Evolutionary conservation across 2,113 vertebrate genomes (phyloP), one percentile per base, ranked within the genome.

Genomic region (Phodopus roborovskii): DNA sequence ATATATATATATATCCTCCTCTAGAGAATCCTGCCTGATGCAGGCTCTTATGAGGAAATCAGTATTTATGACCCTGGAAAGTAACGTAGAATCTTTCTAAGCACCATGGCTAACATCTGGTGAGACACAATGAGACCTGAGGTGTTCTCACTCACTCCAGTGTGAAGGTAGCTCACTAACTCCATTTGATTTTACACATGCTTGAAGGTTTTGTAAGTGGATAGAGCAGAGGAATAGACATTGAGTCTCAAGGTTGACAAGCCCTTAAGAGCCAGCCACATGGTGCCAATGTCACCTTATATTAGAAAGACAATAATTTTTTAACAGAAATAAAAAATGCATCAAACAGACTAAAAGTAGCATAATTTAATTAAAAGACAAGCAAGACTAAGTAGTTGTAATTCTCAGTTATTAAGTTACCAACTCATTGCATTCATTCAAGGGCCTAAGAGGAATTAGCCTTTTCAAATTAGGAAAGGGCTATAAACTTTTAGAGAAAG

Each of bases 321-420:
- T 1, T 8, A 75, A 50, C 20, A 94, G 78, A 60, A 92, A 92
- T 82, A 28, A 39, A 88, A 94, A 95, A 70, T 60, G 33, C 24
- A 90, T 91, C 74, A 83, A 92, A 60, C n/a, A 53, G 30, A 66
- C 56, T 86, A 66, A 93, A 79, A 75, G 28, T 39, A 96, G 42
- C 73, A 92, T 75, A 42, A 82, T 83, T 96, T 50, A 87, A 84
- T 97, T 88, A 83, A 94, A 75, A 88, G 16, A 81, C 81, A 88
- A 90, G 30, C 74, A 83, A 96, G 86, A 26, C 58, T 93, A 88
- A 96, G 39, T 92, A 93, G 88, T 95, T 93, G 89, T 85, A 96
- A 97, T 94, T 88, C 95, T 39, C 58, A 90, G 88, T 96, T 94
- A 94, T 75, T 77, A 89, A 75, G 20, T 94, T 95, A 95, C 93